Evolutionary conservation across 2,113 vertebrate species (phyloP), one percentile per base, ranked within the genome.

Genomic region (Albula glossodonta): DNA sequence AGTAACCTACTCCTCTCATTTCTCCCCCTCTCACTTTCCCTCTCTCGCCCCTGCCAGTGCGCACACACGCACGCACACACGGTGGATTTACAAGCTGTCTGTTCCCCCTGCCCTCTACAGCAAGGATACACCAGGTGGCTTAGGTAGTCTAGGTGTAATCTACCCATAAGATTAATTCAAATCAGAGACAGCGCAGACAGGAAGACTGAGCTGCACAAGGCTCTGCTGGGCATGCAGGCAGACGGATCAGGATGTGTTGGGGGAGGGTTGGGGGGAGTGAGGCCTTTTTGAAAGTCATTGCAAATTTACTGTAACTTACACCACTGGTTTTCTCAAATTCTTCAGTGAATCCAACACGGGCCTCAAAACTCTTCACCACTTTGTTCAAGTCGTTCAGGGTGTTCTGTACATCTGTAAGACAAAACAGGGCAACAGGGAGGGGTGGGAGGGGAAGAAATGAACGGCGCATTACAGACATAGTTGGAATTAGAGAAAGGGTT

Each of bases 361-460:
- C 96, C 92, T 98, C 96, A 95, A 98, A 99, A 95, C 97, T 98
- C 91, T 97, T 97, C 94, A 94, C 92, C 51, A 97, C 96, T 95
- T 97, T 97, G 80, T 96, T 91, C 70, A 98, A 94, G 91, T 95
- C 97, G 80, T 97, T 96, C 82, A 98, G 89, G 90, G 96, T 96
- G 90, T 94, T 95, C 91, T 96, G 96, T 83, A 99, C 97, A 94
- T 98, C 98, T 99, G 92, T 92, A 94, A 94, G 83, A 6, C 57
- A 60, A 41, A 12, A 83, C 8, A 53, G 25, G 25, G 3, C n/a
- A 83, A 70, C 86, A 85, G 51, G 85, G 85, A 57, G 17, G 52
- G 79, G 84, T 82, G 83, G 85, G 51, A 80, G 60, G 74, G 81
- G 49, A 79, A 93, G 94, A 92, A 93, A 93, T 94, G 91, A 93